Conservation (phyloP, 2,113 vertebrate genomes). For the Myotis brandtii region DNA sequence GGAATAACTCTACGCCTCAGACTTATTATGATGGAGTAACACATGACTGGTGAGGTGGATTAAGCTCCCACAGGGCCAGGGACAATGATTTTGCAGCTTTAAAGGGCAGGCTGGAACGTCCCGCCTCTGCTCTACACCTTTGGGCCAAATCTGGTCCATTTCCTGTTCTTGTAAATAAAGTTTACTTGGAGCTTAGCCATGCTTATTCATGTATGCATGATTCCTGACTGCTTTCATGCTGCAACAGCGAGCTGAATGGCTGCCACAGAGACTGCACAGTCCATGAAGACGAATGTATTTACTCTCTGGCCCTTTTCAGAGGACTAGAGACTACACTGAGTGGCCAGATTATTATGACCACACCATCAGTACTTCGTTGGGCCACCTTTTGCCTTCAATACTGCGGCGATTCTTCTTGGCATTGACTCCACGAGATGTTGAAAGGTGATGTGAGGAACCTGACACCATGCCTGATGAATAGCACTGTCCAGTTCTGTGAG, state of each 20-base stretch:
- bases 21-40: background rate
- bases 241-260: background rate
- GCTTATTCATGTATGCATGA: fast-evolving
- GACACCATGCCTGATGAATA: too few relatives aligned
- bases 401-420: too few relatives aligned
- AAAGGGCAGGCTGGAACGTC: too few relatives aligned
- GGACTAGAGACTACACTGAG: too few relatives aligned
- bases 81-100: background rate
- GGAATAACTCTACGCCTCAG: background rate
- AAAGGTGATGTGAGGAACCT: too few relatives aligned
- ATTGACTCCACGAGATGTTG: too few relatives aligned
- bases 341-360: too few relatives aligned
- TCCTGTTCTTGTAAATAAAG: background rate
- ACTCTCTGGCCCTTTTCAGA: background rate
- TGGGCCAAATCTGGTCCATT: background rate
- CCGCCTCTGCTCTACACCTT: too few relatives aligned
- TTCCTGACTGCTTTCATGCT: background rate
- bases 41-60: background rate
- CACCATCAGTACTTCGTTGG: too few relatives aligned
- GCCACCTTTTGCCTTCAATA: too few relatives aligned
- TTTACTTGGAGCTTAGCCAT: background rate
- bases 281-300: background rate
- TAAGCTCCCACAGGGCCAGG: background rate
- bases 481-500: too few relatives aligned
- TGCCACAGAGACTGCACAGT: fast-evolving